Evolutionary conservation across 2,888 invertebrate species (phyloP).

Genomic region (Drosophila melanosoma): DNA sequence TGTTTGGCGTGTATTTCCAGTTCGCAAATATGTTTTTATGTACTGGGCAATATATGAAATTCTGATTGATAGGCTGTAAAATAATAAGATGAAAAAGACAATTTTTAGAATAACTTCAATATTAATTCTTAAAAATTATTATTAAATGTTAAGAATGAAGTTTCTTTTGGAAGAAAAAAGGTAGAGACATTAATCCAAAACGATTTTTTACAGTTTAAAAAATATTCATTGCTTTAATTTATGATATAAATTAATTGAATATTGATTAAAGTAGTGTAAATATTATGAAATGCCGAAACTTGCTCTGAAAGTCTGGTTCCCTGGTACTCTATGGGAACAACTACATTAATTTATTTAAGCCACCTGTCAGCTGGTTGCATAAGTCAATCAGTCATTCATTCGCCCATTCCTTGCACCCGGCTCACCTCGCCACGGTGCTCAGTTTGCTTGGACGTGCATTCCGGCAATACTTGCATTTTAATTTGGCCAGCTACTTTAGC

Average conservation of each 20-base stretch:
- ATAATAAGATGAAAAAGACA: not conserved
- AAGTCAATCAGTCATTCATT: slow-evolving; percentile 80
- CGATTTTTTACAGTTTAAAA: too few species aligned
- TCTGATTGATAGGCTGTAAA: slow-evolving; percentile 14
- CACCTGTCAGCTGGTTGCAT: slow-evolving; percentile 73
- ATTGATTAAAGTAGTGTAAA: not conserved
- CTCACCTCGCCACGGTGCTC: slow-evolving; percentile 10
- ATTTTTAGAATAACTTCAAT: not conserved
- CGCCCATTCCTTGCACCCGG: slow-evolving; percentile 58
- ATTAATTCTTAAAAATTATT: not conserved
- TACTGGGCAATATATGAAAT: not conserved
- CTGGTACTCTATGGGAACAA: slow-evolving; percentile 27
- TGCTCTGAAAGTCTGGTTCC: slow-evolving; percentile 25
- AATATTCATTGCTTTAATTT: too few species aligned
- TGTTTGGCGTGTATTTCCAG: slow-evolving; percentile 73
- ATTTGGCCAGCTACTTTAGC: slow-evolving; percentile 71
- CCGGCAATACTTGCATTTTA: slow-evolving; percentile 81
- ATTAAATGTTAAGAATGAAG: not conserved
- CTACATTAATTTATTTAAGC: slow-evolving; percentile 75
- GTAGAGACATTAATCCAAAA: not conserved
- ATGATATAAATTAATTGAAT: too few species aligned
- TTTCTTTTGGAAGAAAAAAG: not conserved
- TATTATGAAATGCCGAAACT: not conserved
- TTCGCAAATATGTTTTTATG: slow-evolving; percentile 22
- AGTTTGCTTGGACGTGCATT: slow-evolving; percentile 56